Conservation (phyloP, 2,113 vertebrate species). For the Misgurnus mizolepis region DNA sequence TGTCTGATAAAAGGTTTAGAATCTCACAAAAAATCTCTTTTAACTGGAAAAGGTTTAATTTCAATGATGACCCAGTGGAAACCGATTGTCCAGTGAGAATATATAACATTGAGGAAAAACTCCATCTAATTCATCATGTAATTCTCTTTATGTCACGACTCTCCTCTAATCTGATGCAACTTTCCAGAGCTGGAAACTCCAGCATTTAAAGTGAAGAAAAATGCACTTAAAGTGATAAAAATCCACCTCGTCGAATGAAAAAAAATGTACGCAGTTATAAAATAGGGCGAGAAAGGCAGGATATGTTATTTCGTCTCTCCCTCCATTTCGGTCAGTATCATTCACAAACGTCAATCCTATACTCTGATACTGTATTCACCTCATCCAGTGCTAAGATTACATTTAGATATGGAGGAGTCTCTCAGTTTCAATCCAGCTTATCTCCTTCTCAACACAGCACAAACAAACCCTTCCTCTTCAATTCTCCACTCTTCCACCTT, state of each 20-base stretch:
- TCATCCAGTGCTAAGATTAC: constrained; percentile 52
- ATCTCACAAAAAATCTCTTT: no score
- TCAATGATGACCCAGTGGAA: background rate
- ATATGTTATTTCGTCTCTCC: constrained; percentile 30
- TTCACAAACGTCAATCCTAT: constrained; percentile 42
- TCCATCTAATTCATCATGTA: constrained; percentile 37
- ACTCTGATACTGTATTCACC: constrained; percentile 55
- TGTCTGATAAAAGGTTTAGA: no score
- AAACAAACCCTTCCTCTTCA: constrained; percentile 49
- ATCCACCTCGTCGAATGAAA: constrained; percentile 36
- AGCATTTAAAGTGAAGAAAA: constrained; percentile 35
- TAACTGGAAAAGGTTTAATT: no score
- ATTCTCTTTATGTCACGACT: constrained; percentile 36
- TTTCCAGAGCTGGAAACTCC: constrained; percentile 34
- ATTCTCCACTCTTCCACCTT: constrained; percentile 34
- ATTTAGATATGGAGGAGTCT: constrained; percentile 55
- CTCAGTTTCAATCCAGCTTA: constrained; percentile 58
- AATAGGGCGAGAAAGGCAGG: constrained; percentile 29
- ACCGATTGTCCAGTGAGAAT: constrained; percentile 28
- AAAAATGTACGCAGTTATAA: constrained; percentile 31
- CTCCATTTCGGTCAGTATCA: constrained; percentile 34
- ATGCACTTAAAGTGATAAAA: constrained; percentile 49
- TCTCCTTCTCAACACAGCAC: constrained; percentile 50
- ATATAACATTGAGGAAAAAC: constrained; percentile 4
- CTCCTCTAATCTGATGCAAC: constrained; percentile 45